phyloP scores from a whole-genome alignment of 2,113 vertebrate species.

The Podarcis raffonei region DNA sequence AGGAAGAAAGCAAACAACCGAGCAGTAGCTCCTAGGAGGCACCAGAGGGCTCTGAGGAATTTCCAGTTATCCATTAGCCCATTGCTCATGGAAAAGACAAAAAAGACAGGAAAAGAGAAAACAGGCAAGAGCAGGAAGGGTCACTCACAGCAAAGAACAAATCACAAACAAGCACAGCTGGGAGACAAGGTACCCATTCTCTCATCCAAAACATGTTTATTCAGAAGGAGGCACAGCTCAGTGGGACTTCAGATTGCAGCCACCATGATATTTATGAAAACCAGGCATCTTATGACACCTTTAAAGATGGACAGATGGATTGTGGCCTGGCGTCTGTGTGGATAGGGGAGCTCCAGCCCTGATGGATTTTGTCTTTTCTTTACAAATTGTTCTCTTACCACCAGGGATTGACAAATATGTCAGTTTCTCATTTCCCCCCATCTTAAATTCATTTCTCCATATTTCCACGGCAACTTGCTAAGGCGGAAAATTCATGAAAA shows the following conservation, averaged over 20 bases:
- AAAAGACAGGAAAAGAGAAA: slow-evolving; percentile 1
- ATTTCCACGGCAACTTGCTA: too few relatives aligned
- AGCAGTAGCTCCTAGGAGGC: slow-evolving; percentile 35
- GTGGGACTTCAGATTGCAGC: neutral
- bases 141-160: neutral
- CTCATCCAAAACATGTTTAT: neutral
- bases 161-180: neutral
- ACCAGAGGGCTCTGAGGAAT: slow-evolving; percentile 27
- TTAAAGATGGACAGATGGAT: too few relatives aligned
- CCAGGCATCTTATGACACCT: too few relatives aligned
- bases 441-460: too few relatives aligned
- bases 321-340: too few relatives aligned
- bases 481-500: too few relatives aligned
- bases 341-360: too few relatives aligned
- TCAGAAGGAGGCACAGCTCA: neutral
- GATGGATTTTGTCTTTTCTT: too few relatives aligned
- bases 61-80: slow-evolving; percentile 9
- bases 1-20: slow-evolving; percentile 42
- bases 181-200: too few relatives aligned
- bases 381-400: too few relatives aligned
- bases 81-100: slow-evolving; percentile 30
- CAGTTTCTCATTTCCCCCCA: too few relatives aligned
- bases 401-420: too few relatives aligned
- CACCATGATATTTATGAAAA: neutral
- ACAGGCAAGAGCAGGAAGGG: neutral